Evolutionary conservation across 2,113 vertebrate genomes (phyloP).

Genomic region (Lagenorhynchus albirostris): DNA sequence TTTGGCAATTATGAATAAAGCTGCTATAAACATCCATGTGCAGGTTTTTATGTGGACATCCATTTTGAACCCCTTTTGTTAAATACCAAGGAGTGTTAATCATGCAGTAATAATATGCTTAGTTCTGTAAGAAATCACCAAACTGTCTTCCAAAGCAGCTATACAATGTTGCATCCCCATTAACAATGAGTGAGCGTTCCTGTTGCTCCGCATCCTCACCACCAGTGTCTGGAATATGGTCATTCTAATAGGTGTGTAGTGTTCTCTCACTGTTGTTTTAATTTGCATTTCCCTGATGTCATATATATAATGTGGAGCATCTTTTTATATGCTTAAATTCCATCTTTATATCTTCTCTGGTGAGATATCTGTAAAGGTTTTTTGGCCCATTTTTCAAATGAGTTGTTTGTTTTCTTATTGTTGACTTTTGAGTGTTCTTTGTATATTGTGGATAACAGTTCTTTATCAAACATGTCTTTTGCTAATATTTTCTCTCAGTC

Average conservation of each 20-base stretch:
- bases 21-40: not conserved
- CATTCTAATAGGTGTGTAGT: not conserved
- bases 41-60: not conserved
- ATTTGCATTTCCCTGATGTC: not conserved
- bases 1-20: not conserved
- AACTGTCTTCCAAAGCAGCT: not conserved
- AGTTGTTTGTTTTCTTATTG: not conserved
- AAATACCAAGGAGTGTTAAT: not conserved
- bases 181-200: fast-evolving
- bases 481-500: not conserved
- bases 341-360: not conserved
- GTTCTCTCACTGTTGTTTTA: not conserved
- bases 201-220: not conserved
- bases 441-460: too few species aligned
- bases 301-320: not conserved
- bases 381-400: not conserved
- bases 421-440: not conserved
- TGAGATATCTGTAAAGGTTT: not conserved
- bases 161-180: too few species aligned
- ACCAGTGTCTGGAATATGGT: not conserved
- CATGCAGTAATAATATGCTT: not conserved
- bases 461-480: not conserved
- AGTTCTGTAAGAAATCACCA: not conserved
- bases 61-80: not conserved
- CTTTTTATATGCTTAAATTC: not conserved